Percentiles rank a stretch among this genome's conserved stretches.
phyloP scores from a whole-genome alignment of 2,797 vertebrate species.

The Pseudopleuronectes americanus region DNA sequence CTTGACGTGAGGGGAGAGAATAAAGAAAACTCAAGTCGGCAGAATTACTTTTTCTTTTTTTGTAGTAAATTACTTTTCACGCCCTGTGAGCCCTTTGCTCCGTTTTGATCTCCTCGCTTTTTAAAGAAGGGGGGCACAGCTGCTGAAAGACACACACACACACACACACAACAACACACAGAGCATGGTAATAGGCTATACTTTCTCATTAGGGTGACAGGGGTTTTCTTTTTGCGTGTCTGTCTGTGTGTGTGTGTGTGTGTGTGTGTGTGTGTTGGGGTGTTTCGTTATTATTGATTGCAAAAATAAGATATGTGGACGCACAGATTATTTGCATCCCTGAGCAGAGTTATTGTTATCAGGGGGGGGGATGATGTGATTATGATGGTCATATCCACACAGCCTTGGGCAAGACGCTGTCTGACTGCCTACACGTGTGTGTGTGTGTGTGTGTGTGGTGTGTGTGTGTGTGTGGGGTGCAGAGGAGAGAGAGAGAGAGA shows the following conservation, averaged over 20 bases:
- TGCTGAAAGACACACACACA: conserved; percentile 37
- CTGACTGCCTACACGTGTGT: conserved; percentile 50
- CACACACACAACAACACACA: conserved; percentile 44
- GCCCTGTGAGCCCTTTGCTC: conserved; percentile 68
- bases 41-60: conserved; percentile 60
- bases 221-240: conserved; percentile 55
- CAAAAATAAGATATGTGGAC: conserved; percentile 84
- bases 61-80: conserved; percentile 73
- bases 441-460: conserved; percentile 29
- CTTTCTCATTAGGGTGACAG: conserved; percentile 77
- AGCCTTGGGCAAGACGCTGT: conserved; percentile 72
- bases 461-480: conserved; percentile 31
- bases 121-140: conserved; percentile 61
- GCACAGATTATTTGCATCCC: conserved; percentile 84
- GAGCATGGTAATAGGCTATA: conserved; percentile 65
- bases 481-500: background rate
- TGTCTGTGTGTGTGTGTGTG: conserved; percentile 50
- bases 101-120: conserved; percentile 62
- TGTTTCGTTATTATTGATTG: conserved; percentile 82
- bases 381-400: conserved; percentile 78
- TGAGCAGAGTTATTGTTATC: conserved; percentile 84
- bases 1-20: conserved; percentile 25
- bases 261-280: conserved; percentile 42
- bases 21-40: conserved; percentile 29
- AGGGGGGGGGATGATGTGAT: conserved; percentile 72